Evolutionary conservation across 2,888 invertebrate species (phyloP).

Genomic region (Dione vanillae): DNA sequence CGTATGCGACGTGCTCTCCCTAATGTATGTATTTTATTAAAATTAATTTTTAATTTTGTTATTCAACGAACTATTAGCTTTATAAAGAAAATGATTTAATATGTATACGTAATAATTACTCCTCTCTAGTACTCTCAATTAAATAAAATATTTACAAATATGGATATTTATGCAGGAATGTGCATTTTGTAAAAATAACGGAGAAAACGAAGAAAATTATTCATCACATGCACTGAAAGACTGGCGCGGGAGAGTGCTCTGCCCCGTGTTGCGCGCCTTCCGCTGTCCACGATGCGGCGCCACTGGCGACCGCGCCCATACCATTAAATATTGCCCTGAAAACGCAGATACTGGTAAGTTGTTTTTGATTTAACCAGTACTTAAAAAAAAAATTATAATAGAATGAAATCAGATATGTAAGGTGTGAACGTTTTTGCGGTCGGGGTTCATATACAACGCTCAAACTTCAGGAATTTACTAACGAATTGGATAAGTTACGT

Average conservation of each 20-base stretch:
- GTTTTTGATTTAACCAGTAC: not conserved
- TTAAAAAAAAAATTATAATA: not conserved
- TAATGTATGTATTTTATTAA: slow-evolving; percentile 57
- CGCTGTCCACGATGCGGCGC: slow-evolving; percentile 88
- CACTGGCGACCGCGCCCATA: slow-evolving; percentile 89
- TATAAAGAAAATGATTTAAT: too few relatives aligned
- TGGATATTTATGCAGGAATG: slow-evolving; percentile 61
- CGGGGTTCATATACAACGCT: too few relatives aligned
- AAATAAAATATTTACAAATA: not conserved
- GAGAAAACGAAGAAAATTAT: slow-evolving; percentile 86
- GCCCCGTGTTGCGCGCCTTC: slow-evolving; percentile 88
- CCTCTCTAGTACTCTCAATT: not conserved
- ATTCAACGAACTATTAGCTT: not conserved
- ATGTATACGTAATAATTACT: too few relatives aligned
- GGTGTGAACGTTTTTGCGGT: too few relatives aligned
- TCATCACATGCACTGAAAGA: slow-evolving; percentile 87
- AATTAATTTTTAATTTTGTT: not conserved
- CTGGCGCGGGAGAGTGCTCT: slow-evolving; percentile 85
- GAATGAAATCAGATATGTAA: too few relatives aligned
- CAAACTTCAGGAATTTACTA: too few relatives aligned
- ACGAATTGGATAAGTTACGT: too few relatives aligned
- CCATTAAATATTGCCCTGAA: slow-evolving; percentile 89
- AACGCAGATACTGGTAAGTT: slow-evolving; percentile 51
- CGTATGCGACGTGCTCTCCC: slow-evolving; percentile 71
- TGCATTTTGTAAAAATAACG: slow-evolving; percentile 86